Percentiles rank a stretch among this genome's conserved stretches.
phyloP scores from a whole-genome alignment of 2,113 vertebrate genomes.

The Corythornis cristatus region DNA sequence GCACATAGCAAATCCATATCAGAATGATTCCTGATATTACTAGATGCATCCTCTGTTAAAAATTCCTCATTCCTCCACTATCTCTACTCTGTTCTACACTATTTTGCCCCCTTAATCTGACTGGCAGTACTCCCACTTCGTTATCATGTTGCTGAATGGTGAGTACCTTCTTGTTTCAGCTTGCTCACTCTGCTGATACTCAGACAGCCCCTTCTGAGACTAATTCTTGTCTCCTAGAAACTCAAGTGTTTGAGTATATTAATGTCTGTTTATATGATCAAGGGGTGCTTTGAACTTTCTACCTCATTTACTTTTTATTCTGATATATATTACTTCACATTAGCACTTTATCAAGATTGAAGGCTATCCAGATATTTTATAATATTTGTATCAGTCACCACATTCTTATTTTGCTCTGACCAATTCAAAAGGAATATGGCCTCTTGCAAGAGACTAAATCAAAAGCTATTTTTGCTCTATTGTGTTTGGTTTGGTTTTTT shows the following conservation, averaged over 20 bases:
- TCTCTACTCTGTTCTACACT: slow-evolving; percentile 11
- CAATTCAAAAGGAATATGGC: background rate
- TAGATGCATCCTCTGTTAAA: background rate
- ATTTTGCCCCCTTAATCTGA: slow-evolving; percentile 7
- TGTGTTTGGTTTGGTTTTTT: fast-evolving
- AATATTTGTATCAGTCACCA: background rate
- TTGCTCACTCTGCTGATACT: background rate
- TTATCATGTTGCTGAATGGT: slow-evolving; percentile 6
- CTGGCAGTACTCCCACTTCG: slow-evolving; percentile 29
- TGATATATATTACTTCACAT: background rate
- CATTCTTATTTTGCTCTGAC: background rate
- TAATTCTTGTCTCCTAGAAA: background rate
- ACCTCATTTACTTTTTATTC: background rate
- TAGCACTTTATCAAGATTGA: background rate
- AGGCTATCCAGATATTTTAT: background rate
- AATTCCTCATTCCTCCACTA: slow-evolving; percentile 37
- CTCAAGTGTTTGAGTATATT: slow-evolving; percentile 5
- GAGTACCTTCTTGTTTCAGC: slow-evolving; percentile 10
- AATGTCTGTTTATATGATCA: background rate
- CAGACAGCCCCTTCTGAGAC: background rate
- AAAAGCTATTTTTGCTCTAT: background rate
- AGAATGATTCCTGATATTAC: background rate
- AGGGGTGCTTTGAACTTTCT: background rate
- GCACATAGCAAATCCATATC: background rate
- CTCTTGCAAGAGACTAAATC: background rate